These are phyloP conservation scores for Dicrurus megarhynchus DNA, from an alignment of 2,113 vertebrate species.

Conservation along the genomic window DNA sequence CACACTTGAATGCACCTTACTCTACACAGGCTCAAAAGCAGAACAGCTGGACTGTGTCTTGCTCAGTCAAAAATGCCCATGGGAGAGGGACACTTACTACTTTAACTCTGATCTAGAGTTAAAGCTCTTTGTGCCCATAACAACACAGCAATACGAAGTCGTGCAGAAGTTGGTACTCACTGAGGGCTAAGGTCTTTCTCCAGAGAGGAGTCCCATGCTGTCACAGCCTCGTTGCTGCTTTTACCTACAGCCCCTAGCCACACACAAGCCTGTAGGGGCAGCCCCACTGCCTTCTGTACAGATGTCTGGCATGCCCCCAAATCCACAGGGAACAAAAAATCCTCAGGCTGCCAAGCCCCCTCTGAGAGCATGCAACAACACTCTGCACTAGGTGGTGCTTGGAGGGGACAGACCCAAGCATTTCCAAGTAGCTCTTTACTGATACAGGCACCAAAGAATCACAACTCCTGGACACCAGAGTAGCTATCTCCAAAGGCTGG, in stretches of 20 bases:
- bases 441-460: not conserved
- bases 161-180: not conserved
- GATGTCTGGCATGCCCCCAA: not conserved
- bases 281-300: not conserved
- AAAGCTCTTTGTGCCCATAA: not conserved
- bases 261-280: not conserved
- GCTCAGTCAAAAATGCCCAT: not conserved
- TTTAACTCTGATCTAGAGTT: not conserved
- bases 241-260: not conserved
- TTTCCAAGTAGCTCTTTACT: not conserved
- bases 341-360: not conserved
- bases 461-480: not conserved
- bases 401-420: not conserved
- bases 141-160: not conserved
- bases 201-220: not conserved
- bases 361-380: not conserved
- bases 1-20: not conserved
- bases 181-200: not conserved
- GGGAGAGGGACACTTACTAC: not conserved
- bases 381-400: not conserved
- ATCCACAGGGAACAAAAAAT: not conserved
- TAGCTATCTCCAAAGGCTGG: not conserved
- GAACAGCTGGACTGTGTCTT: not conserved
- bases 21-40: not conserved
- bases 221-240: not conserved